Base-by-base conservation (phyloP, 2,888 invertebrate genomes). In the Phorcus lineatus region DNA sequence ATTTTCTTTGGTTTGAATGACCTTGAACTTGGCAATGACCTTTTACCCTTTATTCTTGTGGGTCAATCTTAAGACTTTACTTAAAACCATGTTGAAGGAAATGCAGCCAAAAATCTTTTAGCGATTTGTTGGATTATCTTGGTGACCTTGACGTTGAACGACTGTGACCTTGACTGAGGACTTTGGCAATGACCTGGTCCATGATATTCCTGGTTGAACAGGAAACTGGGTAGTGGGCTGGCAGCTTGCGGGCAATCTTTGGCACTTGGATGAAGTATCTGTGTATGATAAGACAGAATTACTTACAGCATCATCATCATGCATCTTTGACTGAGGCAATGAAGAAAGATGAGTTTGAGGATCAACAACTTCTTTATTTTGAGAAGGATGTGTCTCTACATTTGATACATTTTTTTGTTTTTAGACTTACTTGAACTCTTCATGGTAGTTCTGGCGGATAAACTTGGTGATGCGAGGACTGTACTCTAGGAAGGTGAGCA, bases 231-330 rank as follows among this genome's bases (percentile, higher is more conserved):
- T 89, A 92, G 2, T 85, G 84, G 19, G 80, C 78, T 2, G 92
- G 89, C 17, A 92, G 81, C 80, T 90, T 91, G 79, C 86, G 85
- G 77, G 87, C 87, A 22, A 92, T 85, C 16, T 89, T 87, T 13
- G 88, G 90, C 0, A 87, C 88, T 74, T 91, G 91, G 52, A 92
- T 88, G 84, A 89, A 92, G 81, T 92, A 91, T 81, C 91, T 91
- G 89, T 22, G 84, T 85, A 80, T 16, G 22, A 28, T 74, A 80
- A 74, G 53, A 31, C n/a, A 6, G 52, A 19, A 16, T 36, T n/a
- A 16, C 16, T 57, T 16, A 57, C 19, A 57, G n/a, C 9, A 57
- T 24, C 7, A 24, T 57, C 9, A 11, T n/a, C 11, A 24, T 57
- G 3, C 13, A 16, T 66, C 22, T n/a, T 28, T 1, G 9, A 75